Evolutionary conservation across 2,888 invertebrate species (phyloP).

Genomic region (Peribatodes rhomboidaria): DNA sequence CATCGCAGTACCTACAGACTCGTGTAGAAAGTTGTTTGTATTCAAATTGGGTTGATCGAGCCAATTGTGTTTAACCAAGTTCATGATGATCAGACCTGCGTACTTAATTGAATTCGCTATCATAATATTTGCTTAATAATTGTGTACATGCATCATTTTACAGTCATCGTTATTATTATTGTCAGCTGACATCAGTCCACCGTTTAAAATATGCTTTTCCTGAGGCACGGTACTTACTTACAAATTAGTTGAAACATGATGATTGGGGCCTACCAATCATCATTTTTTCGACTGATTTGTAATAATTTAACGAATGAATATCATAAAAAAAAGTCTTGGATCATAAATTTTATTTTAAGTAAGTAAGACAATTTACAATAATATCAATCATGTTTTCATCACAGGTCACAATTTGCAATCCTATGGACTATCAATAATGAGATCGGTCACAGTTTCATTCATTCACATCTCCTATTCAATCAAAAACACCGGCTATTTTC

Average conservation of each 20-base stretch:
- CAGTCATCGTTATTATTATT: too few species aligned
- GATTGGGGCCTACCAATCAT: too few species aligned
- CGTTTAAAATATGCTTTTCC: too few species aligned
- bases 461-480: slow-evolving; percentile 9
- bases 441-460: slow-evolving; percentile 4
- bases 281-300: too few species aligned
- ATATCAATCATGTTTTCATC: not conserved
- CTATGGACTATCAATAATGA: slow-evolving; percentile 13
- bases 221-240: too few species aligned
- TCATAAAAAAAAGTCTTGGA: too few species aligned
- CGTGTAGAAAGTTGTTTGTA: slow-evolving; percentile 69
- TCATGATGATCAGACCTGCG: slow-evolving; percentile 31
- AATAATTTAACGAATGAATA: too few species aligned
- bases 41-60: slow-evolving; percentile 64
- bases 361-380: not conserved
- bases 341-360: not conserved
- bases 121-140: not conserved
- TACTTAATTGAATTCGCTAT: not conserved
- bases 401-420: not conserved
- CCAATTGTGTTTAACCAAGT: slow-evolving; percentile 40
- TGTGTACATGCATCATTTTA: not conserved
- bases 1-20: slow-evolving; percentile 52
- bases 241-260: too few species aligned
- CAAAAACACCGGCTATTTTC: slow-evolving; percentile 33
- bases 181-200: too few species aligned